phyloP scores from a whole-genome alignment of 1,140 invertebrate species.

The Dinoponera quadriceps region DNA sequence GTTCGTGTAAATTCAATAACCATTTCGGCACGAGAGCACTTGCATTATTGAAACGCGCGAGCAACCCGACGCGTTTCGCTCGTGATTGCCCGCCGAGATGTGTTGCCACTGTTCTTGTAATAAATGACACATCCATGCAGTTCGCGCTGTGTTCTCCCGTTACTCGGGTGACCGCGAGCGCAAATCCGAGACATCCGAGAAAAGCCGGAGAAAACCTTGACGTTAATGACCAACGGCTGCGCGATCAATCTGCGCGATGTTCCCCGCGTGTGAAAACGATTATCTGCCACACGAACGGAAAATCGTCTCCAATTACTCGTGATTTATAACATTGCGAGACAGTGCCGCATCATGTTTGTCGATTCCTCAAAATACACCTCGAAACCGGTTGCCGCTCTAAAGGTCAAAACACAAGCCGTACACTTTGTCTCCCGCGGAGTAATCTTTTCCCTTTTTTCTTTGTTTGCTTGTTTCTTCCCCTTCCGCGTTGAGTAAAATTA shows the following conservation, averaged over 20 bases:
- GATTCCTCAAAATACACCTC: background rate
- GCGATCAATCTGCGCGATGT: constrained; percentile 28
- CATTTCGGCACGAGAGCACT: background rate
- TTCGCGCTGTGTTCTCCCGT: background rate
- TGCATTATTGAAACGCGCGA: background rate
- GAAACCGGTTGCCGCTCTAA: constrained; percentile 1
- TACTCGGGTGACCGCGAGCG: constrained; percentile 3
- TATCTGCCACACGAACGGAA: constrained; percentile 22
- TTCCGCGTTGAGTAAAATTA: no score
- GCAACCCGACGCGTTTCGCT: constrained; percentile 6
- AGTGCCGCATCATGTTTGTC: background rate
- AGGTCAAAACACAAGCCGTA: background rate
- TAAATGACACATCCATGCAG: constrained; percentile 3
- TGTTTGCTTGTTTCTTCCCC: no score
- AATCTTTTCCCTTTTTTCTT: background rate
- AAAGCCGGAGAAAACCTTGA: constrained; percentile 9
- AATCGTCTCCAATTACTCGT: constrained; percentile 38
- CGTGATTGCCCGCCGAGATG: background rate
- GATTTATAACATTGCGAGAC: constrained; percentile 35
- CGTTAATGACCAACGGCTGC: constrained; percentile 25
- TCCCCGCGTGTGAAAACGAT: constrained; percentile 65
- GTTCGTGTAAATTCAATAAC: no score
- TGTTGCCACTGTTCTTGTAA: background rate
- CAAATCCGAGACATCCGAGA: background rate
- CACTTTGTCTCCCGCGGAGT: background rate